Evolutionary conservation across 2,113 vertebrate species (phyloP), one percentile per base, ranked within the genome.

Genomic region (Zingel zingel): DNA sequence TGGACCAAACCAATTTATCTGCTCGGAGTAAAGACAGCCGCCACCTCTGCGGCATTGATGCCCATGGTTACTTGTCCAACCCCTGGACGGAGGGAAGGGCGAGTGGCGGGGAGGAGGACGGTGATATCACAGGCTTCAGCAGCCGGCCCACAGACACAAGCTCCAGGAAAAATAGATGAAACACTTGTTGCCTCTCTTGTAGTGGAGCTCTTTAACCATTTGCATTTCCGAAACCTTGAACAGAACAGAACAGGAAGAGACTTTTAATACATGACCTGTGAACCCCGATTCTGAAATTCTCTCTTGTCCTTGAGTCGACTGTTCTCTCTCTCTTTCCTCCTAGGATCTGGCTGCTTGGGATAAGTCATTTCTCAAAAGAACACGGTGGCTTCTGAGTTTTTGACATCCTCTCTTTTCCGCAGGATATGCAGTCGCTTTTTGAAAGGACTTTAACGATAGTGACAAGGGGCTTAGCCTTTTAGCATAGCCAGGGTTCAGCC

Each of bases 121-220:
- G 81, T 25, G 81, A 81, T 1, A 30, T 78, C 75, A 83, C 82
- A 54, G 70, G 81, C 21, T 84, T 90, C n/a, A 66, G 64, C 73
- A 83, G 57, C 47, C 91, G 63, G 61, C 69, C 84, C 21, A 72
- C 77, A 72, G 92, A 94, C 68, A 76, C 85, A 48, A 82, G 86
- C 74, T 92, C 80, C 39, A 93, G 94, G 80, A 94, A 94, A 75
- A 94, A 95, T 56, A 96, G 95, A 95, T 95, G 95, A 95, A 94
- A 94, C 86, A n/a, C 36, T 36, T 45, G 69, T 63, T 79, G 70
- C 78, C 48, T 82, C 71, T 79, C 50, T 39, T 73, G 63, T 62
- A 53, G 54, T 77, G 43, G 33, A 86, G 61, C 70, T 83, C 36
- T 61, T 43, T 27, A 16, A 47, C 36, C 6, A 53, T 85, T 86